A percentile compares a stretch with the other conserved stretches of the same genome.
phyloP scores from a whole-genome alignment of 2,797 vertebrate species.

The Mus minutoides region DNA sequence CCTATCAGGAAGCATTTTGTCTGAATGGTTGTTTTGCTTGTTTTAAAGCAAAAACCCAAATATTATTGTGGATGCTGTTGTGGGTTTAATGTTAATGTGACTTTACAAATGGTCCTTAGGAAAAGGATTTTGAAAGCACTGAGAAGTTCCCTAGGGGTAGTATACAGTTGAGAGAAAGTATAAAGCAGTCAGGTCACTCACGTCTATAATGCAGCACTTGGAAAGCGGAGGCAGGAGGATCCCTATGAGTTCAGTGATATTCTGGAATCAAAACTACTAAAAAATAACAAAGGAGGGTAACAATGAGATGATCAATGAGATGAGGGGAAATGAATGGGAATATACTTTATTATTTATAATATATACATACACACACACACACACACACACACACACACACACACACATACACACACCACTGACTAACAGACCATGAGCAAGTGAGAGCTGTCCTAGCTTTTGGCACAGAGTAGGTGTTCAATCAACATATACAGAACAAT shows the following conservation, averaged over 20 bases:
- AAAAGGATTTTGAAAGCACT: conserved; percentile 21
- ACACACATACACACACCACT: neutral
- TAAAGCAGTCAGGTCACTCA: neutral
- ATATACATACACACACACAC: neutral
- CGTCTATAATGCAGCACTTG: neutral
- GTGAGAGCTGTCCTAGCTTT: neutral
- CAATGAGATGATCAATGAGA: too few relatives aligned
- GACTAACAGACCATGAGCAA: neutral
- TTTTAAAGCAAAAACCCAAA: conserved; percentile 17
- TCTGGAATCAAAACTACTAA: neutral
- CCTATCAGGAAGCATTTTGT: neutral
- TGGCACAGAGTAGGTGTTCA: neutral
- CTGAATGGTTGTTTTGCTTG: neutral
- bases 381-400: neutral
- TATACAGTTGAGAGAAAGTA: conserved; percentile 25
- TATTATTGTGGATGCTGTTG: neutral
- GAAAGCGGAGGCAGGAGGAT: neutral
- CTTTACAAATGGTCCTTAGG: neutral
- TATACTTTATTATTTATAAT: neutral
- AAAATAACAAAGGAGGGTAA: too few relatives aligned
- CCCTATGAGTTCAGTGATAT: neutral
- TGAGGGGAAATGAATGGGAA: neutral
- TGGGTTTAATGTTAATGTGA: neutral
- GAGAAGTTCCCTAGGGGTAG: neutral
- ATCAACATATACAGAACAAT: neutral